Percentiles rank a stretch among this genome's conserved stretches.
Evolutionary conservation across 2,888 invertebrate species (phyloP).

Genomic region (Helicoverpa assulta): DNA sequence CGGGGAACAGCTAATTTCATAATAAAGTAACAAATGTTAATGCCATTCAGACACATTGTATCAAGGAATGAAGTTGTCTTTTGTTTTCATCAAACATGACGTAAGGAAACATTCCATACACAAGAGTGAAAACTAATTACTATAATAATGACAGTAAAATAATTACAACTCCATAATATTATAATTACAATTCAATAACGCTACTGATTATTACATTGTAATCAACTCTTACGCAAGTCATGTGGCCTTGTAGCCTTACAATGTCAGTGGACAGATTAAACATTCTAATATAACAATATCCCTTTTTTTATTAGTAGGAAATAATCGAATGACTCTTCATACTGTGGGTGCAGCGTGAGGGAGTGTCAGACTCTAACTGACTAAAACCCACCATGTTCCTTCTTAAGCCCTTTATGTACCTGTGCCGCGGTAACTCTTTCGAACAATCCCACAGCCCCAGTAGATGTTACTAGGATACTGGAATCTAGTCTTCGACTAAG

Average conservation of each 20-base stretch:
- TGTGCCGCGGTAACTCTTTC: too few species aligned
- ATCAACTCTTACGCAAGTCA: conserved; percentile 38
- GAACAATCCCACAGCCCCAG: too few species aligned
- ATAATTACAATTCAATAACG: conserved; percentile 44
- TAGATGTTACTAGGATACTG: too few species aligned
- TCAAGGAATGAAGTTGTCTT: background rate
- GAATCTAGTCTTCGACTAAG: too few species aligned
- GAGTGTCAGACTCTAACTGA: too few species aligned
- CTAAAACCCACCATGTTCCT: too few species aligned
- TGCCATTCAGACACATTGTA: background rate
- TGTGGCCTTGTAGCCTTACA: conserved; percentile 29
- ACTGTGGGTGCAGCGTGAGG: too few species aligned
- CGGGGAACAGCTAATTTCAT: too few species aligned
- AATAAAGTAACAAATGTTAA: background rate
- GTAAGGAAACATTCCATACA: conserved; percentile 6
- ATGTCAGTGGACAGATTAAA: conserved; percentile 14
- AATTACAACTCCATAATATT: conserved; percentile 15
- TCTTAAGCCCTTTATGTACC: too few species aligned
- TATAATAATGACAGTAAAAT: conserved; percentile 8
- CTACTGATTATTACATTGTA: conserved; percentile 37
- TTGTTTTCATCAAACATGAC: conserved; percentile 1
- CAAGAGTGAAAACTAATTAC: conserved; percentile 6
- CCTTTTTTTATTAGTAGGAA: too few species aligned
- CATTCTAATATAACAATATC: background rate
- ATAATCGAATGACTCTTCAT: too few species aligned